phyloP scores from a whole-genome alignment of 2,888 invertebrate genomes.

The Hemithea aestivaria region DNA sequence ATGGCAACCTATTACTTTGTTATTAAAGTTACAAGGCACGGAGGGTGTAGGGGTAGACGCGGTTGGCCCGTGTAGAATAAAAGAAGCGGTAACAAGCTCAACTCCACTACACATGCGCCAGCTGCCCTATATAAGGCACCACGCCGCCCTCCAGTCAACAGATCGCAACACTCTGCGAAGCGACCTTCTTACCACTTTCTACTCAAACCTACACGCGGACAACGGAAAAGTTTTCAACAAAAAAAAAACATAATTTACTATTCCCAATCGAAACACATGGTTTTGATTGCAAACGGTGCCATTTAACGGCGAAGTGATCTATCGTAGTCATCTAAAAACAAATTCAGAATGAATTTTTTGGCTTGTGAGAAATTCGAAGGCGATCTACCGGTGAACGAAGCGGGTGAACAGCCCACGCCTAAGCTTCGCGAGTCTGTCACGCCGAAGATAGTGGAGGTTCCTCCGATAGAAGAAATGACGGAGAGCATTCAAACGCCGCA shows the following conservation, averaged over 20 bases:
- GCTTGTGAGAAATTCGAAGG: constrained; percentile 56
- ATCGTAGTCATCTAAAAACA: constrained; percentile 64
- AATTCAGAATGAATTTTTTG: constrained; percentile 52
- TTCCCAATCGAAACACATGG: constrained; percentile 23
- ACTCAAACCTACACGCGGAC: constrained; percentile 35
- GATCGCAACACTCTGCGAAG: constrained; percentile 53
- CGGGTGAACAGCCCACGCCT: constrained; percentile 39
- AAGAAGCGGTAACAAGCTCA: no score
- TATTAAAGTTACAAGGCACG: no score
- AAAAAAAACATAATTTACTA: constrained; percentile 33
- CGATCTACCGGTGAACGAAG: constrained; percentile 50
- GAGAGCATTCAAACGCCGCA: constrained; percentile 77
- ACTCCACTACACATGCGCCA: constrained; percentile 53
- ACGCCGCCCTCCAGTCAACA: constrained; percentile 40
- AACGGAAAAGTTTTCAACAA: constrained; percentile 57
- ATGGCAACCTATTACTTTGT: no score
- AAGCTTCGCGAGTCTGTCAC: constrained; percentile 60
- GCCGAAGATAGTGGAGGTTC: constrained; percentile 72
- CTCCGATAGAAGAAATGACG: constrained; percentile 73
- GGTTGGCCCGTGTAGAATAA: no score
- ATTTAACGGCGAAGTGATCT: constrained; percentile 30
- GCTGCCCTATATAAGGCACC: constrained; percentile 47
- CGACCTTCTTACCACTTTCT: constrained; percentile 36
- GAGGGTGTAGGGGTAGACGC: no score
- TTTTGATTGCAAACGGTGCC: constrained; percentile 19